These are phyloP conservation scores for Spea hammondii DNA, from an alignment of 2,797 vertebrate species.

Conservation along the genomic window DNA sequence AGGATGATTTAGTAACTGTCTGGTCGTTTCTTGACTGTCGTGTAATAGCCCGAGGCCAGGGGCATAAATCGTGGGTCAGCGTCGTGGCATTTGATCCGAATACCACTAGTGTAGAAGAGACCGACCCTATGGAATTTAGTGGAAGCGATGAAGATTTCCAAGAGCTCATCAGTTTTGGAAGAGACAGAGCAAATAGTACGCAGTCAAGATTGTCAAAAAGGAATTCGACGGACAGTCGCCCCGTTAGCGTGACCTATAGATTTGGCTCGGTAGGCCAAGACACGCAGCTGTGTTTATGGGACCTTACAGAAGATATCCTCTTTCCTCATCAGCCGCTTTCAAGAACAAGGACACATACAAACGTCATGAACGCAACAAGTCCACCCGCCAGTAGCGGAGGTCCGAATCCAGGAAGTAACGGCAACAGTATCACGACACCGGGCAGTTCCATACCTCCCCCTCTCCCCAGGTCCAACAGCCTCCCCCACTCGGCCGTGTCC, in stretches of 20 bases:
- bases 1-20: slow-evolving; percentile 95
- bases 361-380: slow-evolving; percentile 94
- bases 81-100: slow-evolving; percentile 95
- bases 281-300: slow-evolving; percentile 96
- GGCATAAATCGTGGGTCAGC: slow-evolving; percentile 96
- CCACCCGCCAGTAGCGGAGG: slow-evolving; percentile 74
- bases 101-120: slow-evolving; percentile 93
- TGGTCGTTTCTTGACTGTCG: slow-evolving; percentile 94
- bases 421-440: slow-evolving; percentile 75
- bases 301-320: slow-evolving; percentile 96
- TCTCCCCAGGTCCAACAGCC: slow-evolving; percentile 94
- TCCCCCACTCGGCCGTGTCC: slow-evolving; percentile 84
- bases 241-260: slow-evolving; percentile 90
- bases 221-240: slow-evolving; percentile 94
- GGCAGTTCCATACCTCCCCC: slow-evolving; percentile 78
- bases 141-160: slow-evolving; percentile 98
- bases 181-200: slow-evolving; percentile 87
- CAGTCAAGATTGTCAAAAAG: slow-evolving; percentile 93
- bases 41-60: slow-evolving; percentile 91
- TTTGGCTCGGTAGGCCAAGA: slow-evolving; percentile 97
- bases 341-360: slow-evolving; percentile 93
- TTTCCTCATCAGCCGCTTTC: slow-evolving; percentile 95
- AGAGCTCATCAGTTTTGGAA: slow-evolving; percentile 86
- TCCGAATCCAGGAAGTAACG: slow-evolving; percentile 71
- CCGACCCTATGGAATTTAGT: slow-evolving; percentile 90